Evolutionary conservation across 2,888 invertebrate genomes (phyloP).

Genomic region (Euclidia mi): DNA sequence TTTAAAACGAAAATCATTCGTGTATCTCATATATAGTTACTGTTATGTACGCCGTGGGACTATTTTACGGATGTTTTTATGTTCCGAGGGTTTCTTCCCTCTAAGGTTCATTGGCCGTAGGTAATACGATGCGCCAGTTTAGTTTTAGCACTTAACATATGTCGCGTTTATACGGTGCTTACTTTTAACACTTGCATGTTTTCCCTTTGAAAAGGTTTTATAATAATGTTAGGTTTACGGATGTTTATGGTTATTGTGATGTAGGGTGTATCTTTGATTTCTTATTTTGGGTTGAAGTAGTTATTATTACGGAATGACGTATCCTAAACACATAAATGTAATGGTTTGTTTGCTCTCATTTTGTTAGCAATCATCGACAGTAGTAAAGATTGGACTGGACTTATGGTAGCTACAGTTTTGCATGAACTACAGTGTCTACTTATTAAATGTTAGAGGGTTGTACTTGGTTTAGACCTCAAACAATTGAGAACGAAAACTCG

Average conservation of each 20-base stretch:
- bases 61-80: slow-evolving; percentile 46
- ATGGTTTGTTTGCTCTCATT: too few relatives aligned
- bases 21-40: slow-evolving; percentile 32
- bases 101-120: slow-evolving; percentile 45
- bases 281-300: too few relatives aligned
- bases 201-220: slow-evolving; percentile 7
- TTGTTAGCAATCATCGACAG: too few relatives aligned
- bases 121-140: slow-evolving; percentile 41
- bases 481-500: too few relatives aligned
- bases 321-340: too few relatives aligned
- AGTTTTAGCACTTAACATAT: slow-evolving; percentile 31
- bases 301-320: too few relatives aligned
- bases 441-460: too few relatives aligned
- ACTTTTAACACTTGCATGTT: slow-evolving; percentile 17
- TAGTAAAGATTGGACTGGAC: too few relatives aligned
- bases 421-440: too few relatives aligned
- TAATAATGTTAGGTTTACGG: not conserved
- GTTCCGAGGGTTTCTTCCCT: slow-evolving; percentile 32
- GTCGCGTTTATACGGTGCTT: slow-evolving; percentile 30
- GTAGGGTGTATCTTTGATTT: too few relatives aligned
- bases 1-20: slow-evolving; percentile 38
- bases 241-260: not conserved
- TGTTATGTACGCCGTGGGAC: slow-evolving; percentile 25
- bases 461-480: too few relatives aligned
- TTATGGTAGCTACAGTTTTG: too few relatives aligned